Evolutionary conservation across 2,113 vertebrate genomes (phyloP), one percentile per base, ranked within the genome.

Genomic region (Forbesichthys agassizii): DNA sequence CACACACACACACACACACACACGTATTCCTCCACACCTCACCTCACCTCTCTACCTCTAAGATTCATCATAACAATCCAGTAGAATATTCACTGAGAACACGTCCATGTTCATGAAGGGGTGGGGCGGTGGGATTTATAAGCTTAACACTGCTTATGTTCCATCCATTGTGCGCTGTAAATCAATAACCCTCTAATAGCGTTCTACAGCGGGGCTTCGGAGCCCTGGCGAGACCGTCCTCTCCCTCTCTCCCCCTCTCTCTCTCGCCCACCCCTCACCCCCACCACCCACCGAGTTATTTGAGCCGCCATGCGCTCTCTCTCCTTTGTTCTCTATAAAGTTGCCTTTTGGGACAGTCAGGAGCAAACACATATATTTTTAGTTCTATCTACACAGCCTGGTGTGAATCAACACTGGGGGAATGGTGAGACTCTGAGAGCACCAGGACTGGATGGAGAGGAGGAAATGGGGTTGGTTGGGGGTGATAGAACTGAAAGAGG

Each of bases 311-410:
- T 69, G 82, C 84, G 78, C 73, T 80, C 84, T 79, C 73, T 80
- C 86, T 85, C 74, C 81, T 85, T 85, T 87, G 86, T 88, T 89
- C 85, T 86, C 78, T 68, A 79, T 81, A 75, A 88, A 87, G 81
- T 83, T 88, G 75, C 81, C 88, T 80, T 80, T 68, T 88, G 92
- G 87, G 90, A 88, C 72, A 14, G 52, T 80, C 78, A 82, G 75
- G 69, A 77, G 74, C 86, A 88, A 91, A 90, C 89, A 91, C 88
- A 89, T 89, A 89, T 92, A 93, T 92, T 92, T 92, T 91, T 92
- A 92, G 91, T 86, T 72, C 84, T 79, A 86, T 84, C 85, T 81
- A 79, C 85, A 85, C 84, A 78, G 81, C 74, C 74, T 87, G 84
- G 87, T 88, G 86, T 88, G 89, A 90, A 89, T 84, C 89, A 85